Evolutionary conservation across 2,797 vertebrate genomes (phyloP).

Genomic region (Peromyscus melanophrys): DNA sequence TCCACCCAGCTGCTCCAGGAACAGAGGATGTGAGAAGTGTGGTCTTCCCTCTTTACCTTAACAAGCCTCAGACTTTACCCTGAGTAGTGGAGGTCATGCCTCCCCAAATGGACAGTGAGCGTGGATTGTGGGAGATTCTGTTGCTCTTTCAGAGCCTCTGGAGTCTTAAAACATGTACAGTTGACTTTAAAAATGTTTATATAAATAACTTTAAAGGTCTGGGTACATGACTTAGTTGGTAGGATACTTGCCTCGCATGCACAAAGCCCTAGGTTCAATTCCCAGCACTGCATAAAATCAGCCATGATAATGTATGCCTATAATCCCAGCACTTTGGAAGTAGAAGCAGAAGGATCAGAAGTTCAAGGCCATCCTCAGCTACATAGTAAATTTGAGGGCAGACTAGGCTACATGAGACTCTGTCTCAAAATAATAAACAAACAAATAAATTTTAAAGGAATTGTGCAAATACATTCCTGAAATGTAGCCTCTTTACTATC

Average conservation of each 20-base stretch:
- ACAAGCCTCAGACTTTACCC: background rate
- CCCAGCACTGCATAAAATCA: background rate
- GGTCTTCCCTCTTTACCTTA: background rate
- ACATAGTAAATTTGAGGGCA: background rate
- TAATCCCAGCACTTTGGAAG: background rate
- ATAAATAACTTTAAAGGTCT: background rate
- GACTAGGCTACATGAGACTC: background rate
- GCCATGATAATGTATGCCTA: background rate
- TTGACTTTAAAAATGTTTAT: background rate
- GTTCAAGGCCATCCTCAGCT: background rate
- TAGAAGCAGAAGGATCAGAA: background rate
- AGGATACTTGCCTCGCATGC: background rate
- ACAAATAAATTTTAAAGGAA: background rate
- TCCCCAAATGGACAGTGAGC: background rate
- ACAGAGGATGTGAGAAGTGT: background rate
- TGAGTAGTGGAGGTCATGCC: background rate
- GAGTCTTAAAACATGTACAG: background rate
- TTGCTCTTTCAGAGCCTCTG: background rate
- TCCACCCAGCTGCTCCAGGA: too few species aligned
- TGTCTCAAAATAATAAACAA: background rate
- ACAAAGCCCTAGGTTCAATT: background rate
- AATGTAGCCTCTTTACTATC: background rate
- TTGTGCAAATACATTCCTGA: background rate
- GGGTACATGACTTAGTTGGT: background rate
- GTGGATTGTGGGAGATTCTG: too few species aligned